Evolutionary conservation across 2,113 vertebrate species (phyloP).

Genomic region (Antechinus flavipes): DNA sequence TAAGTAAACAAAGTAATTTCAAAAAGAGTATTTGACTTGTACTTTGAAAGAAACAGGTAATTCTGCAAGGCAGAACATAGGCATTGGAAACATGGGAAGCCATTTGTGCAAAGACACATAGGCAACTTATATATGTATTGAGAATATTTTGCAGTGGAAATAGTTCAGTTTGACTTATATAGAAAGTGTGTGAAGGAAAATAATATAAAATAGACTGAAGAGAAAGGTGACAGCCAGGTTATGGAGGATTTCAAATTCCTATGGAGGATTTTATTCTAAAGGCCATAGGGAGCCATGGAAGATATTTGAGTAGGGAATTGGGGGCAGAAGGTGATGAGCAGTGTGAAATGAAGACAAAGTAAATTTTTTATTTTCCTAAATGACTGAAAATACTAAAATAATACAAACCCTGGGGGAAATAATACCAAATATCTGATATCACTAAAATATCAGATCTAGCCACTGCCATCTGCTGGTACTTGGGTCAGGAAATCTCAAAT

Average conservation of each 20-base stretch:
- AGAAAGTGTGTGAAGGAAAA: not conserved
- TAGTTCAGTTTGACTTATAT: not conserved
- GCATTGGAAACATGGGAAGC: not conserved
- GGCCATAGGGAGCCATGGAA: not conserved
- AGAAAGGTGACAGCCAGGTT: not conserved
- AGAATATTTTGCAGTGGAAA: not conserved
- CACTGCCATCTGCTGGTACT: not conserved
- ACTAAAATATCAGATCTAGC: not conserved
- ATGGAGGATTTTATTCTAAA: not conserved
- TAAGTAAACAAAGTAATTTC: not conserved
- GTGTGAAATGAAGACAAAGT: not conserved
- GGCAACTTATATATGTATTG: not conserved
- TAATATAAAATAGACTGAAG: not conserved
- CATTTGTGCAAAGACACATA: not conserved
- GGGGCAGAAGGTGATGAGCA: not conserved
- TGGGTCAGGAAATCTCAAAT: not conserved
- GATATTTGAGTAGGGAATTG: not conserved
- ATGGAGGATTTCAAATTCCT: not conserved
- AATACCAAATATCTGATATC: not conserved
- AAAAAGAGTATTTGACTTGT: not conserved
- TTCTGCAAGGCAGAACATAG: not conserved
- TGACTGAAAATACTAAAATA: not conserved
- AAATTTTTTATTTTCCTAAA: constrained; percentile 7
- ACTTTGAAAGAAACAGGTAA: not conserved
- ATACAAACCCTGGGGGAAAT: not conserved